Conservation (phyloP, 2,888 invertebrate species). For the Aelia acuminata region DNA sequence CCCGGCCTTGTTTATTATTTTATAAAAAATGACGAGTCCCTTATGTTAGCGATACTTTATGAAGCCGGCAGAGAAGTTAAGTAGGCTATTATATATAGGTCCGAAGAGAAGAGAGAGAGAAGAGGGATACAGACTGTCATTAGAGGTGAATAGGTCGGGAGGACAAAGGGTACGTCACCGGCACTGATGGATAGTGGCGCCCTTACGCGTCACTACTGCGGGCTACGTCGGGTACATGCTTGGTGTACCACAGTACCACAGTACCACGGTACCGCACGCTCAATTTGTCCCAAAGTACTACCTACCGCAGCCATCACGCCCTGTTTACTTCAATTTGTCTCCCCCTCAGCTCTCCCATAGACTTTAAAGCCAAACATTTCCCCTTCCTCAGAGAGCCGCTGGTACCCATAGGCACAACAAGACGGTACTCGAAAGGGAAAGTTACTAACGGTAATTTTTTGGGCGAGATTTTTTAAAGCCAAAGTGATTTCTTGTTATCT, state of each 20-base stretch:
- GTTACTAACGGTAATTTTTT: not conserved
- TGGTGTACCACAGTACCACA: too few relatives aligned
- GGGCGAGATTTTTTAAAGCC: not conserved
- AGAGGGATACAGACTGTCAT: slow-evolving; percentile 23
- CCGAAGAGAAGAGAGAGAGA: not conserved
- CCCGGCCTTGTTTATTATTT: too few relatives aligned
- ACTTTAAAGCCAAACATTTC: slow-evolving; percentile 43
- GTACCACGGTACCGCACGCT: not conserved
- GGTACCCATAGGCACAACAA: not conserved
- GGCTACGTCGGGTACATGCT: too few relatives aligned
- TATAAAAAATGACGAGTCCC: not conserved
- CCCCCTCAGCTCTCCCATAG: not conserved
- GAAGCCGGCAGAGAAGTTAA: not conserved
- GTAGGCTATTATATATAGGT: not conserved
- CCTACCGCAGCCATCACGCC: slow-evolving; percentile 57
- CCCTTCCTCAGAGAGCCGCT: not conserved
- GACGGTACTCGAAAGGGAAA: not conserved
- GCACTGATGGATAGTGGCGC: slow-evolving; percentile 42
- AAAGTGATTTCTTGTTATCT: too few relatives aligned
- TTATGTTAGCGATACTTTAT: not conserved
- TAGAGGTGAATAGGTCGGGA: slow-evolving; percentile 35
- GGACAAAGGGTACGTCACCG: slow-evolving; percentile 45
- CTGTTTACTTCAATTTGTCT: slow-evolving; percentile 56
- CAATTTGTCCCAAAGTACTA: slow-evolving; percentile 50
- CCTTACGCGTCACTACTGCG: slow-evolving; percentile 51